These are phyloP conservation scores for Lucilia sericata DNA, from an alignment of 1,140 invertebrate genomes.

Conservation along the genomic window DNA sequence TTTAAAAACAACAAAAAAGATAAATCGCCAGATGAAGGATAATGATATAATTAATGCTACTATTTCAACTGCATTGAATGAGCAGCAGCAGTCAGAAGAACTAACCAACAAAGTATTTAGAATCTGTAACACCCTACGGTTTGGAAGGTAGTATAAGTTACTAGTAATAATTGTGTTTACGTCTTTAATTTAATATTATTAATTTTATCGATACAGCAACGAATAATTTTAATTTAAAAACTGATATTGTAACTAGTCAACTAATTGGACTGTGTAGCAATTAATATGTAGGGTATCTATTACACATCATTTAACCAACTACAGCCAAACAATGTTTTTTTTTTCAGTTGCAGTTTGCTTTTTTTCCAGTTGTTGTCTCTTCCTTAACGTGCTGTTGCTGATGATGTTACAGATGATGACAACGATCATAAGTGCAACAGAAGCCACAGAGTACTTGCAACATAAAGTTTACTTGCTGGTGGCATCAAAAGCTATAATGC, in stretches of 20 bases:
- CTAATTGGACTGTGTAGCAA: too few relatives aligned
- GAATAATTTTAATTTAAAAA: too few relatives aligned
- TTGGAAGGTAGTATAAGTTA: background rate
- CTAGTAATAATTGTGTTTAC: too few relatives aligned
- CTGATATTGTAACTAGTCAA: too few relatives aligned
- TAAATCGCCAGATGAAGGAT: conserved; percentile 51
- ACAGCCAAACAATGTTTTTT: too few relatives aligned
- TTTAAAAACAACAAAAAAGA: conserved; percentile 44
- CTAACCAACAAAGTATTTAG: background rate
- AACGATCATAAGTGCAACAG: conserved; percentile 40
- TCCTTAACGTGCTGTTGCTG: conserved; percentile 23
- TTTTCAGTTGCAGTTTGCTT: background rate
- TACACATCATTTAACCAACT: too few relatives aligned
- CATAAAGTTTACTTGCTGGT: conserved; percentile 19
- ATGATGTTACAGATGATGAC: conserved; percentile 42
- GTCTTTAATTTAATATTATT: too few relatives aligned
- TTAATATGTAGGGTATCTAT: too few relatives aligned
- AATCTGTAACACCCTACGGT: background rate
- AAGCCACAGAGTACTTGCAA: conserved; percentile 41
- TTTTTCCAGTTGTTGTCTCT: too few relatives aligned
- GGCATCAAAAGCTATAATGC: conserved; percentile 23
- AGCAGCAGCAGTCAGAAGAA: background rate
- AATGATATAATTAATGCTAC: conserved; percentile 52
- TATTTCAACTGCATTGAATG: conserved; percentile 18
- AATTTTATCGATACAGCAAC: too few relatives aligned